Conservation (phyloP, 1,140 invertebrate genomes). For the Bombus sibiricus region DNA sequence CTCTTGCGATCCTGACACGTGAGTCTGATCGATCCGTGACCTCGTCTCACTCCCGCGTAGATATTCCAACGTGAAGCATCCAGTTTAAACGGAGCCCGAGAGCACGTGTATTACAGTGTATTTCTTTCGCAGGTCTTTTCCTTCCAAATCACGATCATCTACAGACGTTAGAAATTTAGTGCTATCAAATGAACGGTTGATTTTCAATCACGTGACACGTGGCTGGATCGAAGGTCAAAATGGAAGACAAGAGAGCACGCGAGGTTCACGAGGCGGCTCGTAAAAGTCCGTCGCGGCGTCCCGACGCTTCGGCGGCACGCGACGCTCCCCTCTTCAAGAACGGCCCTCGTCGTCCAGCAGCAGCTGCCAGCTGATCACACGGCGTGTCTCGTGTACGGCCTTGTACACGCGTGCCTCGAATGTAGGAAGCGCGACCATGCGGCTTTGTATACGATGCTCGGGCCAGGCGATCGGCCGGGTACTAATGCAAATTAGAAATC, state of each 20-base stretch:
- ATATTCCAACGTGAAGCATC: background rate
- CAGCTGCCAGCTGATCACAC: slow-evolving; percentile 52
- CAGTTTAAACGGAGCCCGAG: background rate
- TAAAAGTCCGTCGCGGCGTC: slow-evolving; percentile 17
- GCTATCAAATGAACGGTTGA: too few species aligned
- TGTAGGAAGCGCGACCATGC: slow-evolving; percentile 48
- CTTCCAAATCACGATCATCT: background rate
- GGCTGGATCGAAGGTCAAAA: slow-evolving; percentile 43
- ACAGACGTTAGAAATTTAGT: background rate
- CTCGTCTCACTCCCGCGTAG: background rate
- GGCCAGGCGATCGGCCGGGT: slow-evolving; percentile 64
- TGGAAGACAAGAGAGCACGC: background rate
- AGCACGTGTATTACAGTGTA: background rate
- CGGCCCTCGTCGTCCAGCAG: background rate
- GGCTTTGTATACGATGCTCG: slow-evolving; percentile 56
- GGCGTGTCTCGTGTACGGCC: slow-evolving; percentile 4
- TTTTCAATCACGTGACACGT: slow-evolving; percentile 9
- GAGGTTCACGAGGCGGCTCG: background rate
- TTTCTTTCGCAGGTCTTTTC: too few species aligned
- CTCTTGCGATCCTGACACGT: slow-evolving; percentile 8
- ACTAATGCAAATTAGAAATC: slow-evolving; percentile 81
- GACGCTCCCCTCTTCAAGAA: slow-evolving; percentile 25
- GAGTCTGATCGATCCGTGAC: slow-evolving; percentile 1
- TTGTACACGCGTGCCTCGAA: slow-evolving; percentile 40
- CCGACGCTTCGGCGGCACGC: slow-evolving; percentile 1